A percentile compares a stretch with the other conserved stretches of the same genome.
Evolutionary conservation across 2,113 vertebrate species (phyloP).

Genomic region (Daphoenositta chrysoptera): DNA sequence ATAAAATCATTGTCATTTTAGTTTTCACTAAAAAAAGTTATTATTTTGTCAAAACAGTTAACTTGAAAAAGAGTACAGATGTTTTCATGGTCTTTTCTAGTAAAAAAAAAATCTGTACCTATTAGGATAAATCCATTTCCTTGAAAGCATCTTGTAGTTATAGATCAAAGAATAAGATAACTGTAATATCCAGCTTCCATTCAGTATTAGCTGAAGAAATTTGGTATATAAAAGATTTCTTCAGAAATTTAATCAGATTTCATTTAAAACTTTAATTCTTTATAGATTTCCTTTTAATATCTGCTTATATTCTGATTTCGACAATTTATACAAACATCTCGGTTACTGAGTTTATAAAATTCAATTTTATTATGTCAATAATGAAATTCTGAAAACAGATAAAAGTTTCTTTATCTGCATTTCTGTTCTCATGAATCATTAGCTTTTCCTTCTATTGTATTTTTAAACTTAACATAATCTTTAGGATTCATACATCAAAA

Average conservation of each 20-base stretch:
- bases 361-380: background rate
- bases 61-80: background rate
- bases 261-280: background rate
- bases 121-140: background rate
- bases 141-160: background rate
- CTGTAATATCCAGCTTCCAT: background rate
- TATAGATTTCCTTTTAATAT: background rate
- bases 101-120: background rate
- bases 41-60: background rate
- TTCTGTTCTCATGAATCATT: background rate
- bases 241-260: background rate
- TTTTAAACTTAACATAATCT: background rate
- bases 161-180: background rate
- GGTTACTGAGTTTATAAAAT: background rate
- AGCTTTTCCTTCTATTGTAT: background rate
- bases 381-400: background rate
- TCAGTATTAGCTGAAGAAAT: background rate
- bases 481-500: background rate
- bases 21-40: background rate
- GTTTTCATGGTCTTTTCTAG: background rate
- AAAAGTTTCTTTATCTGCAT: background rate
- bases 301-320: background rate
- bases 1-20: background rate
- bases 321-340: background rate
- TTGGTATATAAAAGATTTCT: background rate